Evolutionary conservation across 2,113 vertebrate species (phyloP).

Genomic region (Eptesicus fuscus): DNA sequence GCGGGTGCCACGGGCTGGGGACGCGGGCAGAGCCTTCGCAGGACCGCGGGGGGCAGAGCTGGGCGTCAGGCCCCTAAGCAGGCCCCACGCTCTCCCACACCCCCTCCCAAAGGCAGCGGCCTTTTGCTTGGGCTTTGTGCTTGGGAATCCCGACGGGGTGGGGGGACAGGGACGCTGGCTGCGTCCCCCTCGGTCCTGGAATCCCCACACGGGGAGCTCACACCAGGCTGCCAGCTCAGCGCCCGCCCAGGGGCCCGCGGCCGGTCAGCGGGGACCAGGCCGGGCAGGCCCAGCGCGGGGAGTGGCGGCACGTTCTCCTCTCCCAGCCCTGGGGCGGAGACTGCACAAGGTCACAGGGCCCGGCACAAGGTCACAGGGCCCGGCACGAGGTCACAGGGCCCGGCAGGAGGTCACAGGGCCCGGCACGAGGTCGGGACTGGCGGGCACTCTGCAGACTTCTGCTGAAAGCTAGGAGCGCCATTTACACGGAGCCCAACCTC

Average conservation of each 20-base stretch:
- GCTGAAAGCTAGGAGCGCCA: too few relatives aligned
- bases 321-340: too few relatives aligned
- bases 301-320: accelerated
- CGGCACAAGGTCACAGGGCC: too few relatives aligned
- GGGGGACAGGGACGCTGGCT: not conserved
- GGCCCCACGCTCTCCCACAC: not conserved
- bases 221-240: not conserved
- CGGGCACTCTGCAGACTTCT: not conserved
- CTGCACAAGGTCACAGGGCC: not conserved
- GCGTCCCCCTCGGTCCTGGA: too few relatives aligned
- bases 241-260: accelerated
- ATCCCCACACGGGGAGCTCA: too few relatives aligned
- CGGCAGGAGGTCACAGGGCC: not conserved
- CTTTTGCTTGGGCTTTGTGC: not conserved
- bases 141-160: not conserved
- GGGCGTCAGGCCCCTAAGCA: accelerated
- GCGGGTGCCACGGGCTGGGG: accelerated
- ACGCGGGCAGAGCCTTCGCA: accelerated
- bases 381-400: too few relatives aligned
- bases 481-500: accelerated
- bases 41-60: accelerated
- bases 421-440: not conserved
- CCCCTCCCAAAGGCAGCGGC: not conserved
- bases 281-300: not conserved
- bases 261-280: not conserved